Percentiles rank a stretch among this genome's conserved stretches.
Conservation (phyloP, 2,113 vertebrate species). For the Eurypyga helias region DNA sequence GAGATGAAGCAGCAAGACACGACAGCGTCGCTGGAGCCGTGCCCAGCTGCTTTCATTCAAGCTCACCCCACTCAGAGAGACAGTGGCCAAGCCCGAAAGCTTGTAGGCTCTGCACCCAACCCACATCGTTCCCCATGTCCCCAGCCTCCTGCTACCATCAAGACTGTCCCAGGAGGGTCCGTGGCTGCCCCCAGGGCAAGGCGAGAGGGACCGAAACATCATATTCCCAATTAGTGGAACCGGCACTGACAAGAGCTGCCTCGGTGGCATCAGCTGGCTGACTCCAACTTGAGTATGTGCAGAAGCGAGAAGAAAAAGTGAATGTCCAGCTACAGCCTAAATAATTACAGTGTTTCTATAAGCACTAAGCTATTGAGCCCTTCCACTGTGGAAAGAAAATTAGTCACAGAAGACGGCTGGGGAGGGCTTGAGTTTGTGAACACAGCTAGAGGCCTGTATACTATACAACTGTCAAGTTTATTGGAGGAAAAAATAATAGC, state of each 20-base stretch:
- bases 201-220: not conserved
- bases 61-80: not conserved
- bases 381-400: not conserved
- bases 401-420: not conserved
- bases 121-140: accelerated
- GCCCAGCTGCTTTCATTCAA: not conserved
- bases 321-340: not conserved
- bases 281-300: accelerated
- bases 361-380: accelerated
- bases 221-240: not conserved
- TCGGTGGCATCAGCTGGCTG: not conserved
- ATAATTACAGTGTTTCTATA: not conserved
- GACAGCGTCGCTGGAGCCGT: accelerated
- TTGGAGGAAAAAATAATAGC: not conserved
- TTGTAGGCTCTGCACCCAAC: accelerated
- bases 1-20: not conserved
- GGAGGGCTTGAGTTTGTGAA: not conserved
- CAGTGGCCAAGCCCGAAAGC: not conserved
- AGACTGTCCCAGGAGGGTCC: not conserved
- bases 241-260: no score
- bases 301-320: not conserved
- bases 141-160: not conserved
- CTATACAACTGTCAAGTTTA: not conserved
- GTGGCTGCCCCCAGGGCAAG: accelerated
- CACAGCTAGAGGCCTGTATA: accelerated